Conservation (phyloP, 2,113 vertebrate species). For the Pituophis catenifer region DNA sequence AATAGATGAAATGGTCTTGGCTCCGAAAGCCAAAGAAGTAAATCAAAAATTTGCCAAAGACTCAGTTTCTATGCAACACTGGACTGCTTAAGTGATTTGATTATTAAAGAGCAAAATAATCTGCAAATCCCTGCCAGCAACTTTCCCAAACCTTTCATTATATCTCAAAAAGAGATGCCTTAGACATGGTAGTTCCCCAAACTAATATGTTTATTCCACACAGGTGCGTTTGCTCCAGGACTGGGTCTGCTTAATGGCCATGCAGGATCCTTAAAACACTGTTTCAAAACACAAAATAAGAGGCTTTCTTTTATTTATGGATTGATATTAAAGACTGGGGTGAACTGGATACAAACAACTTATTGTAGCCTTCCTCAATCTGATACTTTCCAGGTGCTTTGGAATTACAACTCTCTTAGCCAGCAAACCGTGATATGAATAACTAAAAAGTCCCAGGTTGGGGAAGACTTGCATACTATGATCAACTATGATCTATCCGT, state of each 20-base stretch:
- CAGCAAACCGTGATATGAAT: not conserved
- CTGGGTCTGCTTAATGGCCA: not conserved
- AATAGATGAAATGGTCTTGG: not conserved
- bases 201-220: not conserved
- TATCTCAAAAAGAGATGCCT: not conserved
- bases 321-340: conserved; percentile 5
- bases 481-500: not conserved
- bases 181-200: not conserved
- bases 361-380: not conserved
- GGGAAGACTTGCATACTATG: not conserved
- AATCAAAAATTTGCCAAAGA: not conserved
- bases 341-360: conserved; percentile 28
- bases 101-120: not conserved
- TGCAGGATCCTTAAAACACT: not conserved
- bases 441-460: not conserved
- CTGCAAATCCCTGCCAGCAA: not conserved
- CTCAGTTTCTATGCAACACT: too few relatives aligned
- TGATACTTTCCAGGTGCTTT: not conserved
- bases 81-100: not conserved
- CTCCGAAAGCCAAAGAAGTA: not conserved
- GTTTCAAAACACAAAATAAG: conserved; percentile 31
- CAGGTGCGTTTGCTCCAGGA: not conserved
- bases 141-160: not conserved
- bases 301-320: conserved; percentile 31
- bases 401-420: not conserved